Percentiles rank a stretch among this genome's conserved stretches.
These are phyloP conservation scores for Bradypodion pumilum DNA, from an alignment of 2,797 vertebrate genomes.

Conservation along the genomic window DNA sequence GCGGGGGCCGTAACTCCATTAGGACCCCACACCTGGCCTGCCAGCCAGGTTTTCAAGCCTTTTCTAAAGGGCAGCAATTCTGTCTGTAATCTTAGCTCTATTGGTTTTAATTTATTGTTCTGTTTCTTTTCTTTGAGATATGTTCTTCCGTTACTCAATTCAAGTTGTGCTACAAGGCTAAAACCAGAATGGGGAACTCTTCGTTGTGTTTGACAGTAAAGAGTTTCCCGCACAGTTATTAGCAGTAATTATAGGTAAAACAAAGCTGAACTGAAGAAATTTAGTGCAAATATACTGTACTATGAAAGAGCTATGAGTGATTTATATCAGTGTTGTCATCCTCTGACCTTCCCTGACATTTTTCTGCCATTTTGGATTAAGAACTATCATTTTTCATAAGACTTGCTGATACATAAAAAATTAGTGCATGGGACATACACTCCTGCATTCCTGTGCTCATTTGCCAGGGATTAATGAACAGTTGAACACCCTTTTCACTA, in stretches of 20 bases:
- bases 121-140: not conserved
- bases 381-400: not conserved
- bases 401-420: not conserved
- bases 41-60: too few relatives aligned
- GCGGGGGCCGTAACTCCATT: too few relatives aligned
- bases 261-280: not conserved
- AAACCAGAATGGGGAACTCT: not conserved
- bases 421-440: not conserved
- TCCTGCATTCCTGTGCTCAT: not conserved
- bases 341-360: not conserved
- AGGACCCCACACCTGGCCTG: too few relatives aligned
- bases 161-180: not conserved
- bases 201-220: not conserved
- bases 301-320: not conserved
- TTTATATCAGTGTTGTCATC: not conserved
- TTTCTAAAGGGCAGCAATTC: too few relatives aligned
- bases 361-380: not conserved
- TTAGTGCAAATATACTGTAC: not conserved
- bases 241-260: not conserved
- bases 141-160: too few relatives aligned
- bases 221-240: not conserved
- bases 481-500: not conserved
- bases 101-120: not conserved
- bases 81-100: too few relatives aligned
- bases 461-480: not conserved